These are phyloP conservation scores for Formicarius rufipectus DNA, from an alignment of 2,113 vertebrate genomes.

Conservation along the genomic window DNA sequence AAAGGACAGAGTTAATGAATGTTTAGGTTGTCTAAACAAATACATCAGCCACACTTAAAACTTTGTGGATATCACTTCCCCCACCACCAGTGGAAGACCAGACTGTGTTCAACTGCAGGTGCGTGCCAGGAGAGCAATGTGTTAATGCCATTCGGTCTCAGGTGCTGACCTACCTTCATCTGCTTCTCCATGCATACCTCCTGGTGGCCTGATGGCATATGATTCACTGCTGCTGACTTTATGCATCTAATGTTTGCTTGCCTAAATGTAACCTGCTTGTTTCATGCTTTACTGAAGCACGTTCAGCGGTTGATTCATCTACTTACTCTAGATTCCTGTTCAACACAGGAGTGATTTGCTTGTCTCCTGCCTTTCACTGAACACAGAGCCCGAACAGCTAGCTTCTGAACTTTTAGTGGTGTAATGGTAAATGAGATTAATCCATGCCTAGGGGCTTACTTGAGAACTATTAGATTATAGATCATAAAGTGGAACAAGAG, in stretches of 20 bases:
- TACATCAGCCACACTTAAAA: neutral
- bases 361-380: neutral
- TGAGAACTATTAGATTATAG: neutral
- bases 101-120: neutral
- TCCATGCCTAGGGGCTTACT: neutral
- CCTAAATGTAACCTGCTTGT: neutral
- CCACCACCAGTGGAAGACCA: neutral
- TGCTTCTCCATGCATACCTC: neutral
- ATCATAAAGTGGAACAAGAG: neutral
- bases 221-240: neutral
- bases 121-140: rapidly evolving
- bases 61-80: neutral
- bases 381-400: neutral
- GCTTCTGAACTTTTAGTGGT: neutral
- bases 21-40: neutral
- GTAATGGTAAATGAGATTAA: neutral
- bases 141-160: neutral
- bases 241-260: neutral
- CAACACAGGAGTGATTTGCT: neutral
- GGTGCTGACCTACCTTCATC: neutral
- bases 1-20: neutral
- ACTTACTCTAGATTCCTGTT: neutral
- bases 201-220: neutral
- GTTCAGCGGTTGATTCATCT: neutral
- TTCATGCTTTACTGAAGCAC: neutral